phyloP scores from a whole-genome alignment of 1,140 invertebrate genomes.

The Lucilia sericata region DNA sequence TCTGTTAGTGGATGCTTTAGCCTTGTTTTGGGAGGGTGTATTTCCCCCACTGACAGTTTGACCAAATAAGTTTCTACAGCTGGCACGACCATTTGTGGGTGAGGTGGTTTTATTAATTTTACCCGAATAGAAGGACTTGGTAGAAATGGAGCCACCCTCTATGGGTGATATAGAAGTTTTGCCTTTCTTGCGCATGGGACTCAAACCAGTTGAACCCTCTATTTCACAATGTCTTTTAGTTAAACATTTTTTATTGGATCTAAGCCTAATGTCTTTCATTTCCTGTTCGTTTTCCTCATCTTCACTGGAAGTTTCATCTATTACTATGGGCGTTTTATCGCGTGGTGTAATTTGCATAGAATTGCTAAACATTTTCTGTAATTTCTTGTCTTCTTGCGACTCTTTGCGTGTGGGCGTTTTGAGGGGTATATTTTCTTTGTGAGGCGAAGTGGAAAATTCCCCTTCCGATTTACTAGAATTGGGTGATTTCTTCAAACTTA shows the following conservation, averaged over 20 bases:
- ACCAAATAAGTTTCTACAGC: slow-evolving; percentile 28
- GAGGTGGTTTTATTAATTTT: background rate
- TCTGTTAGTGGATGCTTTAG: background rate
- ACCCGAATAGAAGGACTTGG: slow-evolving; percentile 45
- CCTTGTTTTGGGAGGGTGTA: too few relatives aligned
- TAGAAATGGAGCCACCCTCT: slow-evolving; percentile 35
- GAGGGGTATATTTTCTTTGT: slow-evolving; percentile 26
- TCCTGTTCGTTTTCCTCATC: slow-evolving; percentile 29
- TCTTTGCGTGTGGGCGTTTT: slow-evolving; percentile 23
- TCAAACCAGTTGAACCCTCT: background rate
- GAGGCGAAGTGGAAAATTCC: background rate
- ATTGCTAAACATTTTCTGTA: slow-evolving; percentile 37
- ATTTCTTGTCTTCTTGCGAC: background rate
- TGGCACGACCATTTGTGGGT: background rate
- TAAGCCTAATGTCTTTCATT: background rate
- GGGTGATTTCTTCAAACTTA: slow-evolving; percentile 28
- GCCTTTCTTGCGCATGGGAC: slow-evolving; percentile 16
- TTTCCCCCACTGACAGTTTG: background rate
- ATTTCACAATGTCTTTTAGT: slow-evolving; percentile 30
- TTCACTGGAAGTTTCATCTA: slow-evolving; percentile 30
- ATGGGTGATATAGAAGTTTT: slow-evolving; percentile 19
- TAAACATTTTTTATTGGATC: background rate
- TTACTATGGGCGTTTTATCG: background rate
- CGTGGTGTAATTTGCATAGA: slow-evolving; percentile 46
- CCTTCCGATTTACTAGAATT: background rate